Evolutionary conservation across 1,140 invertebrate genomes (phyloP).

Genomic region (Araneus ventricosus): DNA sequence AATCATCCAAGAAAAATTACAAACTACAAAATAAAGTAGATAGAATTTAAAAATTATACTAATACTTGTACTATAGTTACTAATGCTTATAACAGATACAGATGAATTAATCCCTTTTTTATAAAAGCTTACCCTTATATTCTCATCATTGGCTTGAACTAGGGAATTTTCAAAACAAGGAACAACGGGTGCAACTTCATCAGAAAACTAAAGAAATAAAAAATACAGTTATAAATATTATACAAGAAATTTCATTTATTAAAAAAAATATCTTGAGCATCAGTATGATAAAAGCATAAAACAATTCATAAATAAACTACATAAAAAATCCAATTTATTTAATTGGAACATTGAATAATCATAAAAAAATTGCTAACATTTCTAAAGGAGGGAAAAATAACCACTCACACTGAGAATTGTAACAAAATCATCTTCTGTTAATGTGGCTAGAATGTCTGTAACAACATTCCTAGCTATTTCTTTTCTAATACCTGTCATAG

Average conservation of each 20-base stretch:
- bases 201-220: constrained; percentile 77
- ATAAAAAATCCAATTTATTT: not conserved
- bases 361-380: not conserved
- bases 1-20: too few species aligned
- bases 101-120: not conserved
- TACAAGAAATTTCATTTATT: too few species aligned
- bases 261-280: too few species aligned
- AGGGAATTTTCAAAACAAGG: constrained; percentile 89
- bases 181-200: constrained; percentile 82
- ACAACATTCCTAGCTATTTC: constrained; percentile 95
- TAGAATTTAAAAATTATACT: too few species aligned
- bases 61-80: too few species aligned
- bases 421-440: constrained; percentile 98
- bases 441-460: constrained; percentile 92
- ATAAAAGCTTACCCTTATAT: constrained; percentile 85
- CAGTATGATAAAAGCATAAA: too few species aligned
- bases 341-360: too few species aligned
- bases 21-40: too few species aligned
- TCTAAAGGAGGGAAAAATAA: not conserved
- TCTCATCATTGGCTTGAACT: constrained; percentile 92
- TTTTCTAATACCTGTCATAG: constrained; percentile 95
- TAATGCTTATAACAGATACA: too few species aligned
- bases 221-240: too few species aligned
- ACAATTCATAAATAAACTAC: not conserved
- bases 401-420: constrained; percentile 88